Conservation (phyloP, 2,113 vertebrate species). For the Anser cygnoides region DNA sequence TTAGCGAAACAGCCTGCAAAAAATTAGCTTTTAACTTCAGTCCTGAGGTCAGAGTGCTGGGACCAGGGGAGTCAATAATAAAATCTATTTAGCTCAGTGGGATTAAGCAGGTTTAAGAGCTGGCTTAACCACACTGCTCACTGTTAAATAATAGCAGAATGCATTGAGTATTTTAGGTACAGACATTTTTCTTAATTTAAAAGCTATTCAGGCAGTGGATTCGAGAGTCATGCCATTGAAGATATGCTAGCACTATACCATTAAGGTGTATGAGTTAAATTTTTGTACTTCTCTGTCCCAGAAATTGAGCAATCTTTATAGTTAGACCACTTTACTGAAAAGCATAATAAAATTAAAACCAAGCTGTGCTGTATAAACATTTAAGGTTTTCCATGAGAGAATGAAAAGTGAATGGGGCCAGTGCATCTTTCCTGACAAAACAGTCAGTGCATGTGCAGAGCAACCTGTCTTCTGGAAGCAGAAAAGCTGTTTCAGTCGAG, state of each 20-base stretch:
- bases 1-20: slow-evolving; percentile 39
- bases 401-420: slow-evolving; percentile 47
- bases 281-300: not conserved
- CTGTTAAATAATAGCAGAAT: slow-evolving; percentile 56
- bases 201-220: slow-evolving; percentile 4
- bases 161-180: slow-evolving; percentile 35
- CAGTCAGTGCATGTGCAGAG: slow-evolving; percentile 9
- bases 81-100: slow-evolving; percentile 58
- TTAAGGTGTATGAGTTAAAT: slow-evolving; percentile 35
- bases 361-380: slow-evolving; percentile 45
- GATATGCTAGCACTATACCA: not conserved
- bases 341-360: slow-evolving; percentile 27
- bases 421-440: slow-evolving; percentile 22
- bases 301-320: slow-evolving; percentile 3
- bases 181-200: slow-evolving; percentile 36
- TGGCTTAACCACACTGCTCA: slow-evolving; percentile 42
- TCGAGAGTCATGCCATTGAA: not conserved
- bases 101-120: slow-evolving; percentile 62
- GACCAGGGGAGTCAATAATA: slow-evolving; percentile 52
- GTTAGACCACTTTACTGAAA: not conserved
- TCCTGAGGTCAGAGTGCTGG: slow-evolving; percentile 55
- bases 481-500: slow-evolving; percentile 45
- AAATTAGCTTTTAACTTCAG: slow-evolving; percentile 56
- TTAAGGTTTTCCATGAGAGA: not conserved
- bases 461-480: slow-evolving; percentile 47